These are phyloP conservation scores for Rostratula benghalensis DNA, from an alignment of 2,113 vertebrate genomes.

Conservation along the genomic window DNA sequence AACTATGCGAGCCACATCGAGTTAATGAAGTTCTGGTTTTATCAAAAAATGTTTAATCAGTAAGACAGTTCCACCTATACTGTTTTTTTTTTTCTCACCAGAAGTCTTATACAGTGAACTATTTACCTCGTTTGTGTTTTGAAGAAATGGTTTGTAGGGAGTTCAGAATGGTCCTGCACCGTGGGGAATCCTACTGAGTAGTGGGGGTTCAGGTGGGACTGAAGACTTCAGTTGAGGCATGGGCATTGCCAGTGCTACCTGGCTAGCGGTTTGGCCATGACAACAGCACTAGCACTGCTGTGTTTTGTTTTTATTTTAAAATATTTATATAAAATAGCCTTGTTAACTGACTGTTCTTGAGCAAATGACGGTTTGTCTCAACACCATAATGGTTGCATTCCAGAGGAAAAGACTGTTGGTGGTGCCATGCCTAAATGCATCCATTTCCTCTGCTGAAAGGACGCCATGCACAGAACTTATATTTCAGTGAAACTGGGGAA, in stretches of 20 bases:
- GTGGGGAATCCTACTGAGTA: background rate
- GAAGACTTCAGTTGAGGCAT: background rate
- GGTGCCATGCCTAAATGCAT: background rate
- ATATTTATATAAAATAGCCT: background rate
- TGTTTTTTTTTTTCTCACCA: too few species aligned
- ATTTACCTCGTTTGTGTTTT: accelerated
- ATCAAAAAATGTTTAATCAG: background rate
- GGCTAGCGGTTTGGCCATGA: background rate
- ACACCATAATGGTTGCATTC: background rate
- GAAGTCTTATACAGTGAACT: too few species aligned
- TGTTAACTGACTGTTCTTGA: background rate
- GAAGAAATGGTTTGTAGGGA: background rate
- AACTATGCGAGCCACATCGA: background rate
- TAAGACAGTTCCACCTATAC: background rate
- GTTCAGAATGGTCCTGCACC: background rate
- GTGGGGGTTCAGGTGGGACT: background rate
- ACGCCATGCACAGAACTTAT: background rate
- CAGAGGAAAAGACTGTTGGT: background rate
- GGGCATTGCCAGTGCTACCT: background rate
- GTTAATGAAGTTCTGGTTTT: background rate
- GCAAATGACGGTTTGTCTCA: background rate
- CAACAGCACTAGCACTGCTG: background rate
- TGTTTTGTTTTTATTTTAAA: background rate
- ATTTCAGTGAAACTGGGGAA: background rate
- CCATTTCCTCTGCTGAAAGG: background rate